Conservation (phyloP, 2,888 invertebrate species). For the Xestoiulus laeticollis region DNA sequence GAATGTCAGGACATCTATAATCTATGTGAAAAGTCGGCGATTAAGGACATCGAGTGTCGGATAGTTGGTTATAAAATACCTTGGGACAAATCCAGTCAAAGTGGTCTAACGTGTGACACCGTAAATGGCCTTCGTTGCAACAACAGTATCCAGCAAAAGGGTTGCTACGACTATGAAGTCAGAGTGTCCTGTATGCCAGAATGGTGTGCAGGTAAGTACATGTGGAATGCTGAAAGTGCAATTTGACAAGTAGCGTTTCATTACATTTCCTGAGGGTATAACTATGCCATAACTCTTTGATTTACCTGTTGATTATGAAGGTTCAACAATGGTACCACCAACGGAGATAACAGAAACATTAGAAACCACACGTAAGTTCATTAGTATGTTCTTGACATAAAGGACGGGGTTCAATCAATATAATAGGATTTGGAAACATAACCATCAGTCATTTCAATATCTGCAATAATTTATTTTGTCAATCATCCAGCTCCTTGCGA, state of each 20-base stretch:
- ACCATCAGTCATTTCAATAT: not conserved
- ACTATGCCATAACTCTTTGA: not conserved
- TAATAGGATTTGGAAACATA: not conserved
- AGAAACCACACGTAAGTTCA: not conserved
- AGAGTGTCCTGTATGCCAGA: conserved; percentile 62
- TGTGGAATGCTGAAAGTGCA: not conserved
- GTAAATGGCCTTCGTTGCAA: conserved; percentile 60
- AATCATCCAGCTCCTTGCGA: conserved; percentile 67
- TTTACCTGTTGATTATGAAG: not conserved
- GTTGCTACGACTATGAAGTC: conserved; percentile 64
- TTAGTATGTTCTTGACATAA: not conserved
- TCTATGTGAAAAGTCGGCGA: conserved; percentile 56
- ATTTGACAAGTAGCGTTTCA: not conserved
- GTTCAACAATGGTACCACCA: conserved; percentile 45
- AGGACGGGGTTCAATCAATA: not conserved
- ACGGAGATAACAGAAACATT: conserved; percentile 30
- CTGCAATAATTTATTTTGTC: not conserved
- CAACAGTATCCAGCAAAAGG: conserved; percentile 57
- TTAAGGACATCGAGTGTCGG: conserved; percentile 60
- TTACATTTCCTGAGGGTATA: not conserved
- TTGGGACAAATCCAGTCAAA: conserved; percentile 59
- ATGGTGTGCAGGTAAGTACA: conserved; percentile 56
- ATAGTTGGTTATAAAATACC: conserved; percentile 58
- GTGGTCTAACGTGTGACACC: conserved; percentile 60
- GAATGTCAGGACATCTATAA: conserved; percentile 52